Evolutionary conservation across 1,140 invertebrate species (phyloP).

Genomic region (Panonychus citri): DNA sequence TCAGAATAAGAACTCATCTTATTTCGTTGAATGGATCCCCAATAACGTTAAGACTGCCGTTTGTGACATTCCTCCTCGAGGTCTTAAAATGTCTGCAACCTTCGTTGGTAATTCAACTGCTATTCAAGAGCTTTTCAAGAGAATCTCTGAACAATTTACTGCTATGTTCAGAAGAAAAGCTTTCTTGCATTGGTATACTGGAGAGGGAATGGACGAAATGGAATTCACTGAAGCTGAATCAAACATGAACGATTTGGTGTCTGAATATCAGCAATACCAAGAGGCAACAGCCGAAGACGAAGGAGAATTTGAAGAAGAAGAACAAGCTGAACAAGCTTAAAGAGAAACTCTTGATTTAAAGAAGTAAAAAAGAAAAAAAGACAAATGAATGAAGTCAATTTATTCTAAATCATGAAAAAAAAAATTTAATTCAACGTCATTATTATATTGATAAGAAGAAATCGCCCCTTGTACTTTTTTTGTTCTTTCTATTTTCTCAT

Average conservation of each 20-base stretch:
- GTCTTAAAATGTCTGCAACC: conserved; percentile 71
- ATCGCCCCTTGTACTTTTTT: too few relatives aligned
- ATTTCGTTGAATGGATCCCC: conserved; percentile 46
- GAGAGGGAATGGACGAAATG: conserved; percentile 55
- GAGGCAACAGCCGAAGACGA: conserved; percentile 31
- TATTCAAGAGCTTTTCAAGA: conserved; percentile 52
- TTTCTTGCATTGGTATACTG: conserved; percentile 27
- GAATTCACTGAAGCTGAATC: conserved; percentile 49
- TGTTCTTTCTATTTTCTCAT: too few relatives aligned
- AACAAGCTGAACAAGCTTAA: conserved; percentile 5
- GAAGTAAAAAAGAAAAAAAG: not conserved
- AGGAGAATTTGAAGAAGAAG: conserved; percentile 26
- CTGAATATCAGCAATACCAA: conserved; percentile 80
- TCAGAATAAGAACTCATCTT: conserved; percentile 34
- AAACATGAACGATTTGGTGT: conserved; percentile 29
- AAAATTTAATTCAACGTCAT: too few relatives aligned
- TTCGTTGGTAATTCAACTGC: conserved; percentile 76
- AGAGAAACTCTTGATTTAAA: not conserved
- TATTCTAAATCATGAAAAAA: too few relatives aligned
- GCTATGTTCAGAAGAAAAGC: conserved; percentile 18
- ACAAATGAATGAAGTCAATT: too few relatives aligned
- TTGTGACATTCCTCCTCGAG: conserved; percentile 71
- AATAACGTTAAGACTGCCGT: conserved; percentile 47
- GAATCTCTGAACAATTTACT: conserved; percentile 47
- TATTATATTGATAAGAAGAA: too few relatives aligned